These are phyloP conservation scores for Druon quercuslanigerum DNA, from an alignment of 1,140 invertebrate species.

Conservation along the genomic window DNA sequence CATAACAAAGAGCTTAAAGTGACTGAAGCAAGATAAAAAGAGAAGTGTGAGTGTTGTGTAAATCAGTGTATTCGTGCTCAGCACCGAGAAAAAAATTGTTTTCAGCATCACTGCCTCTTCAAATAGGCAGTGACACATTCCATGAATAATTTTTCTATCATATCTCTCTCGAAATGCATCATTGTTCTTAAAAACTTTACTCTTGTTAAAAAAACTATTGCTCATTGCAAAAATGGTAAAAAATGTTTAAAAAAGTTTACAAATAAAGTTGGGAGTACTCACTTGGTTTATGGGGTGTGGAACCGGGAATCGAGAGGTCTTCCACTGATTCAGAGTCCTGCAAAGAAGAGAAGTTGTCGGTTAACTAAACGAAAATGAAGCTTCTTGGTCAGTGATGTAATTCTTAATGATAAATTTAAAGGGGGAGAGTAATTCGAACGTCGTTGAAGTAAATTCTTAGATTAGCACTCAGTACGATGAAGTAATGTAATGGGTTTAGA, in stretches of 20 bases:
- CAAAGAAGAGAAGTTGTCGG: slow-evolving; percentile 47
- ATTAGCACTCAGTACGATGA: slow-evolving; percentile 25
- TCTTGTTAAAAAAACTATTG: too few relatives aligned
- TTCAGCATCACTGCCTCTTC: slow-evolving; percentile 54
- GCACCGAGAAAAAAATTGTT: slow-evolving; percentile 58
- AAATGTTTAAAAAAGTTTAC: neutral
- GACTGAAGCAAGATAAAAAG: slow-evolving; percentile 53
- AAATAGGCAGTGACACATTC: slow-evolving; percentile 40
- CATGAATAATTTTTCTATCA: slow-evolving; percentile 47
- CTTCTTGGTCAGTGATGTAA: slow-evolving; percentile 28
- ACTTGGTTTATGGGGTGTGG: slow-evolving; percentile 63
- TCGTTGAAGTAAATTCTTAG: slow-evolving; percentile 19
- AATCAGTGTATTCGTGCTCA: slow-evolving; percentile 58
- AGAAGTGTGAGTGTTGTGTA: slow-evolving; percentile 57
- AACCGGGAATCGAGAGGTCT: slow-evolving; percentile 71
- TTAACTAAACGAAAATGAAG: slow-evolving; percentile 40
- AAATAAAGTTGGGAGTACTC: slow-evolving; percentile 51
- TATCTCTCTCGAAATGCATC: slow-evolving; percentile 33
- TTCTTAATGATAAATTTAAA: slow-evolving; percentile 15
- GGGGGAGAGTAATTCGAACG: slow-evolving; percentile 9
- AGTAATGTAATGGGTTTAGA: neutral
- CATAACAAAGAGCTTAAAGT: slow-evolving; percentile 42
- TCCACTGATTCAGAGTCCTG: slow-evolving; percentile 81
- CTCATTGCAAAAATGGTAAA: too few relatives aligned
- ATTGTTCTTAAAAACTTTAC: too few relatives aligned